Conservation (phyloP, 2,888 invertebrate genomes). For the Gibbula magus region DNA sequence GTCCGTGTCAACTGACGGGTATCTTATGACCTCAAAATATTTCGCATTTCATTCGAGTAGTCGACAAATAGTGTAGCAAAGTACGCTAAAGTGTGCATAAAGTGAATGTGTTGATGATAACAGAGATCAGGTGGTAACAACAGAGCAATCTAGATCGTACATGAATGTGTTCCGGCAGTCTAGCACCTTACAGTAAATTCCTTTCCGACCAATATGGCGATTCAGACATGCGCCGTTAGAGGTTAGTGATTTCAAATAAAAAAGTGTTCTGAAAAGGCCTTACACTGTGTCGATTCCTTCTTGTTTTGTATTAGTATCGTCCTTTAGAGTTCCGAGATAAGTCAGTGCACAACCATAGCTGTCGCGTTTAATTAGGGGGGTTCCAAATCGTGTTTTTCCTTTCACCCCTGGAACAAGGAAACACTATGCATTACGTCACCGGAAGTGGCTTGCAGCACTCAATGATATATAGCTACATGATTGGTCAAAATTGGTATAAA, state of each 20-base stretch:
- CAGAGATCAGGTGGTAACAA: not conserved
- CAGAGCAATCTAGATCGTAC: not conserved
- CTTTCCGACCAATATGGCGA: constrained; percentile 33
- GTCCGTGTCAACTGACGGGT: not conserved
- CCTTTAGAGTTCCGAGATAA: constrained; percentile 7
- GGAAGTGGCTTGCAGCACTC: constrained; percentile 38
- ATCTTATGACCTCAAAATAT: not conserved
- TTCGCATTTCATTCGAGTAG: not conserved
- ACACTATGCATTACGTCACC: constrained; percentile 47
- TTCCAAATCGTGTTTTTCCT: constrained; percentile 10
- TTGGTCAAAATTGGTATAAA: constrained; percentile 10
- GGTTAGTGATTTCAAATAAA: constrained; percentile 27
- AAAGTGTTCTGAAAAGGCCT: constrained; percentile 20
- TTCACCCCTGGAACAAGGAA: constrained; percentile 28
- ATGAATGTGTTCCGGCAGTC: constrained; percentile 12
- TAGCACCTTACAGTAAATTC: constrained; percentile 32
- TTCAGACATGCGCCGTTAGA: constrained; percentile 28
- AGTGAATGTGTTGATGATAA: not conserved
- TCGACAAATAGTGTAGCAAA: not conserved
- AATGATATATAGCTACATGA: constrained; percentile 1
- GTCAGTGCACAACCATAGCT: constrained; percentile 13
- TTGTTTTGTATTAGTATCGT: not conserved
- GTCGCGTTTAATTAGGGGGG: not conserved
- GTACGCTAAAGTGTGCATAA: not conserved
- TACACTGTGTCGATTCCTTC: not conserved